Evolutionary conservation across 2,797 vertebrate genomes (phyloP).

Genomic region (Sphaeramia orbicularis): DNA sequence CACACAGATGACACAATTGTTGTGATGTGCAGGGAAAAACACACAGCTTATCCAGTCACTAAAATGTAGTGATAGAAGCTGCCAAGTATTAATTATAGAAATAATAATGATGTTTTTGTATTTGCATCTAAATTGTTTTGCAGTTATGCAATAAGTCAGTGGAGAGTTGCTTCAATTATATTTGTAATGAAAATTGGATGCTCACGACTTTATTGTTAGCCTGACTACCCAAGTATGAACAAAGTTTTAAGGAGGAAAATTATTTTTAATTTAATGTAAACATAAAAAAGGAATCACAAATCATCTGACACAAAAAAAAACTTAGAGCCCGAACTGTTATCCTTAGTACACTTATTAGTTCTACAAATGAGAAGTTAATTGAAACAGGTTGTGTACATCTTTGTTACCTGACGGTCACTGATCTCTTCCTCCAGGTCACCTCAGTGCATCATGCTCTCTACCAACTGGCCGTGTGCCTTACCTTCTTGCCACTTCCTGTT

Average conservation of each 20-base stretch:
- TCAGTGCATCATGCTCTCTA: conserved; percentile 95
- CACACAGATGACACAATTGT: neutral
- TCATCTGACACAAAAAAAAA: no score
- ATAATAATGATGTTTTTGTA: neutral
- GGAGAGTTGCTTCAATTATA: neutral
- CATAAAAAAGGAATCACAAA: no score
- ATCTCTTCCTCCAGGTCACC: conserved; percentile 86
- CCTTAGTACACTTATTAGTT: no score
- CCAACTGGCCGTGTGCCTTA: conserved; percentile 94
- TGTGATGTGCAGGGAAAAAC: neutral
- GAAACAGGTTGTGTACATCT: neutral
- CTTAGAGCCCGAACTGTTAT: no score
- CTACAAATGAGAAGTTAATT: no score
- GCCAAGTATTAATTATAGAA: neutral
- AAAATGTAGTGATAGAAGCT: neutral
- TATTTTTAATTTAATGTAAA: neutral
- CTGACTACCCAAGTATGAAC: neutral
- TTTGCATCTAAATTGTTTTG: neutral
- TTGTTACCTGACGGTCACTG: conserved; percentile 2
- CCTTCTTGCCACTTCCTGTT: conserved; percentile 95
- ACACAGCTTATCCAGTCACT: neutral
- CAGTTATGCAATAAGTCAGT: neutral
- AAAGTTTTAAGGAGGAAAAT: neutral
- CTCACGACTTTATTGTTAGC: neutral
- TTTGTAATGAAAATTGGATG: neutral